Base-by-base conservation (phyloP, 2,888 invertebrate species). In the Amblyjoppa proteus region DNA sequence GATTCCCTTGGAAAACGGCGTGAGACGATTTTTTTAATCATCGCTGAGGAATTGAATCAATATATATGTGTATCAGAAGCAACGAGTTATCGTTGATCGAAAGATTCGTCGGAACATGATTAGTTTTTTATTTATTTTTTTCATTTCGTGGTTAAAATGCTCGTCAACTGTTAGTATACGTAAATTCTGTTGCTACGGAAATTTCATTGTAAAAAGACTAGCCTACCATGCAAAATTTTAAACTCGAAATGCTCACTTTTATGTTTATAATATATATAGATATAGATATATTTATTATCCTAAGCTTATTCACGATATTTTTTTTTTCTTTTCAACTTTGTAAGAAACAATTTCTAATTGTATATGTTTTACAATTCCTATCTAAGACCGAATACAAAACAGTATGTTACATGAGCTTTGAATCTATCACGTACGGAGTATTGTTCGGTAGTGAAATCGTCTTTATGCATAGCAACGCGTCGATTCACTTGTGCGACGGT, bases 151-250 rank as follows among this genome's bases (percentile, higher is more conserved):
- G 66, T 69, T 20, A 58, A 75, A 74, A 45, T 53, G 53, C 38
- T 71, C 38, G 45, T 41, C 16, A 41, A 81, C 71, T 61, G 13
- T 45, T 85, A 75, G 56, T 85, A 81, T 74, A 78, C 58, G 41
- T 51, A 16, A 81, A 76, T 11, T 74, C 68, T 74, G 51, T 61
- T 51, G 41, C 75, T 82, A 84, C 45, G 71, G 66, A 84, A 84
- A 79, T 85, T 87, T 86, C 83, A 80, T 86, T 87, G 89, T 90
- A 89, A 90, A 91, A 91, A 89, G 87, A 86, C 81, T 88, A 88
- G 75, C 69, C 89, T 90, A 90, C 58, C 81, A 87, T 83, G 89
- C 64, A 80, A 87, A 87, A 85, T 71, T 56, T 16, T 70, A 66
- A 28, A 61, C 75, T 71, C 71, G 78, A 83, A 85, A 87, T 87